phyloP scores from a whole-genome alignment of 53 echinoderm and acorn worm genomes.

The Luidia sarsii region DNA sequence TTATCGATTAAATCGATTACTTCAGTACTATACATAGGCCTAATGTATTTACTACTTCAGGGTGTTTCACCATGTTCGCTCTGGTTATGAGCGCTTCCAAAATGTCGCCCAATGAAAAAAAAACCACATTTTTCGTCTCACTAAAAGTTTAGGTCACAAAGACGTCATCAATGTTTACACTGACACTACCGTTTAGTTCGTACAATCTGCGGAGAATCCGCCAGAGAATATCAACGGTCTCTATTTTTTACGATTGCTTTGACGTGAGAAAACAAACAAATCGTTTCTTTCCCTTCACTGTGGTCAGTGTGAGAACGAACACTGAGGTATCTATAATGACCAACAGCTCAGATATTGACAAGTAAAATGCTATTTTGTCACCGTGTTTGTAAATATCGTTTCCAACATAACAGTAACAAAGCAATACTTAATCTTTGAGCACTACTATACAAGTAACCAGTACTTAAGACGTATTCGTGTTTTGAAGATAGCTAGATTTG shows the following conservation, averaged over 20 bases:
- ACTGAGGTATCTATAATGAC: not conserved
- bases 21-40: too few relatives aligned
- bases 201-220: too few relatives aligned
- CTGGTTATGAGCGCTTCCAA: too few relatives aligned
- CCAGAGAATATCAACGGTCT: not conserved
- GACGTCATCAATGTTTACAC: too few relatives aligned
- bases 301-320: not conserved
- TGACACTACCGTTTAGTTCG: too few relatives aligned
- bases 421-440: constrained; percentile 49
- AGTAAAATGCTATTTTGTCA: constrained; percentile 16
- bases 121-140: too few relatives aligned
- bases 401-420: constrained; percentile 37
- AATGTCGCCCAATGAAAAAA: too few relatives aligned
- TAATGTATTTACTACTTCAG: too few relatives aligned
- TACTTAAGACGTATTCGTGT: constrained; percentile 31
- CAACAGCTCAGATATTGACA: constrained; percentile 6
- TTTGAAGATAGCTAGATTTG: constrained; percentile 45
- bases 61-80: too few relatives aligned
- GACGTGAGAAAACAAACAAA: not conserved
- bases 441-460: constrained; percentile 38
- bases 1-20: too few relatives aligned
- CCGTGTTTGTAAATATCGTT: constrained; percentile 54
- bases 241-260: not conserved
- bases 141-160: too few relatives aligned
- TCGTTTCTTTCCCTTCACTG: not conserved